Evolutionary conservation across 2,888 invertebrate species (phyloP), one percentile per base, ranked within the genome.

Genomic region (Noctua pronuba): DNA sequence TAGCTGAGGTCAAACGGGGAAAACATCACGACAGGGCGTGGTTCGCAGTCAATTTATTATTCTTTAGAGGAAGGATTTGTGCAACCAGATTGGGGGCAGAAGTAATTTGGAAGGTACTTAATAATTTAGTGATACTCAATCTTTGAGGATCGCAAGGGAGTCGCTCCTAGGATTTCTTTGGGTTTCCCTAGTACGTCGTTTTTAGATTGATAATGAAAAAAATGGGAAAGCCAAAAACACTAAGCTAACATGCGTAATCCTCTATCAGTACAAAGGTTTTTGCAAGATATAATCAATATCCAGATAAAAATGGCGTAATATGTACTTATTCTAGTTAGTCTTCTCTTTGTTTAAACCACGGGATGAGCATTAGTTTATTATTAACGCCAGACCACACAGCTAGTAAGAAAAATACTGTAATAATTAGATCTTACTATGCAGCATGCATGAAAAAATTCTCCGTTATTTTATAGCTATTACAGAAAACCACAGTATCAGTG

Each of bases 1-100:
- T 84, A 84, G n/a, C 80, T 75, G 86, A 88, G 89, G 86, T 88
- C 88, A 86, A 79, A 78, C 49, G 77, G 84, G 80, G 77, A 84
- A 84, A 67, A 72, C n/a, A n/a, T n/a, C n/a, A n/a, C n/a, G n/a
- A n/a, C 46, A 52, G 79, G 85, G 78, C 86, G 88, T 77, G 70
- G 77, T 65, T 41, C 66, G 38, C 62, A 73, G 41, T 10, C 67
- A 74, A 77, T 89, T 69, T 79, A 86, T 89, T 86, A 83, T 66
- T 72, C 73, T 86, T 75, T 64, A 73, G 21, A 52, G 31, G 62
- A 60, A 72, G 65, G 67, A 80, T 78, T 83, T 73, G 58, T 70
- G 67, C 75, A 68, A 35, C 31, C 52, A 35, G 28, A 31, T 74
- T 62, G 46, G 28, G 69, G 41, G 55, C 13, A 60, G 35, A 41